Base-by-base conservation (phyloP, 2,888 invertebrate species). In the Agriotes lineatus region DNA sequence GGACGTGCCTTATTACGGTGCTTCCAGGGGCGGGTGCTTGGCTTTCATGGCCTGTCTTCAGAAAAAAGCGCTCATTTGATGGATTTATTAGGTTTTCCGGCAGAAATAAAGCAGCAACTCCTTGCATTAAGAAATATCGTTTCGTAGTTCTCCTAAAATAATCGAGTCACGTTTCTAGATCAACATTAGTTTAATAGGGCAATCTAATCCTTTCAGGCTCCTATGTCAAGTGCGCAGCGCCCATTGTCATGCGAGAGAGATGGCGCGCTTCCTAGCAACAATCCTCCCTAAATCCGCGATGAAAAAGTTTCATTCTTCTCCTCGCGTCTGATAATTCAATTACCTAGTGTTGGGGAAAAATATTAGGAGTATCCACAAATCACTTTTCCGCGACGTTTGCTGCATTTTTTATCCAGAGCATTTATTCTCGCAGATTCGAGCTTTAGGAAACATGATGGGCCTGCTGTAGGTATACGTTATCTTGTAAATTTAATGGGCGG, bases 291-390 rank as follows among this genome's bases (percentile, higher is more conserved):
- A 57, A 22, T 30, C 37, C 33, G 35, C 44, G 58, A 52, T 52
- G 50, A 65, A 63, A 66, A 66, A 66, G 52, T 66, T 66, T 42
- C 52, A 16, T 50, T 58, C 35, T 33, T 52, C 48, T 66, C 37
- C 50, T 44, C 20, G 52, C 33, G 60, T 61, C 60, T 61, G 67
- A 62, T 67, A 67, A 67, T 67, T 67, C 67, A 62, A 62, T 67
- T 67, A 67, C 48, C 48, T 19, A 37, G 16, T 62, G 62, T 62
- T 44, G 48, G 67, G 39, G 22, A 61, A 61, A 67, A 67, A 67
- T 67, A 67, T 56, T 56, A 61, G 56, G 25, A 62, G 67, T 37
- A 56, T 56, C 57, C 58, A 67, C 67, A 67, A 67, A 67, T 67
- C 67, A 67, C 62, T 57, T 67, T 58, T 42, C 33, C 33, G 58